Base-by-base conservation (phyloP, 1,140 invertebrate species). In the Bemisia tabaci region DNA sequence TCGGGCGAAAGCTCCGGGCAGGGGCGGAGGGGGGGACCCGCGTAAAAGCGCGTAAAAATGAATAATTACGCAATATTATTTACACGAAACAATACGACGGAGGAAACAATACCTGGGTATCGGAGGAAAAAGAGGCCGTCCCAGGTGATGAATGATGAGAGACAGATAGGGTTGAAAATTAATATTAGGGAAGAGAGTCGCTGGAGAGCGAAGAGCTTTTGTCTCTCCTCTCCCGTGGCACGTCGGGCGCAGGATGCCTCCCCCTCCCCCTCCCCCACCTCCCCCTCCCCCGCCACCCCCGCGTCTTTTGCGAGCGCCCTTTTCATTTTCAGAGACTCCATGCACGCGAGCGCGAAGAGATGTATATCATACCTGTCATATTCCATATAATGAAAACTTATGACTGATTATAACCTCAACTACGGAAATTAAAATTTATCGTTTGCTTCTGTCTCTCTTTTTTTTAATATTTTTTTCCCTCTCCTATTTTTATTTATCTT, bases 401-500 rank as follows among this genome's bases (percentile, higher is more conserved):
- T 48, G 33, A 48, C 33, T 48, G 33, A 48, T 48, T 48, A 48
- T 48, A 48, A 48, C 33, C 33, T 48, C 33, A 48, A 48, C 33
- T 17, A 48, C 33, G 33, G 33, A 48, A 61, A 61, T 22, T 22
- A 61, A 22, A 61, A 22, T 61, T 61, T 24, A 22, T 61, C n/a
- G 60, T 22, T 61, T 61, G 11, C 22, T 61, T 61, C 60, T 48
- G 5, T 48, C 33, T 48, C 33, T 48, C 33, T 48, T 17, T 17
- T 17, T 48, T 17, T n/a, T n/a, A n/a, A n/a, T n/a, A n/a, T n/a
- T n/a, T 48, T 17, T 17, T 17, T 48, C 33, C 22, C 24, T 61
- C 60, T 22, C n/a, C n/a, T 22, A 22, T 61, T 61, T 22, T 61
- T 61, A 22, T 61, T 61, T 22, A 61, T 22, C 24, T 61, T 61